A percentile compares a stretch with the other conserved stretches of the same genome.
Evolutionary conservation across 2,888 invertebrate genomes (phyloP).

Genomic region (Apamea sordens): DNA sequence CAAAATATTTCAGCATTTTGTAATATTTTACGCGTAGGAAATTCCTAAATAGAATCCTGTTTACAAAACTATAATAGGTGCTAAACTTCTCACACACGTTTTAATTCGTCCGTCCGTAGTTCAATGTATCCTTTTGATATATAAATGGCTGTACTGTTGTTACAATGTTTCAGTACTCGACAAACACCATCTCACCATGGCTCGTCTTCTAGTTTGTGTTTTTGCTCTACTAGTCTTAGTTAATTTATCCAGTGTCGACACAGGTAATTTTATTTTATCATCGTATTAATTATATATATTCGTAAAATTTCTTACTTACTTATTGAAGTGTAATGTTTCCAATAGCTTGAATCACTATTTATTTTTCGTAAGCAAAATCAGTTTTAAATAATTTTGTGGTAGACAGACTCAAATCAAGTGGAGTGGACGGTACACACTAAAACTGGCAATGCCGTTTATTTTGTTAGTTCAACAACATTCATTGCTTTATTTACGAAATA

Average conservation of each 20-base stretch:
- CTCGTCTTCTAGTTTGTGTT: constrained; percentile 42
- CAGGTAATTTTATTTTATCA: constrained; percentile 40
- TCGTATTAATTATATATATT: not conserved
- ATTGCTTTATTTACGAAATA: not conserved
- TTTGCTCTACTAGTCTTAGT: constrained; percentile 31
- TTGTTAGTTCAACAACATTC: not conserved
- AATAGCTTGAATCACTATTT: not conserved
- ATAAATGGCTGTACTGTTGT: constrained; percentile 32
- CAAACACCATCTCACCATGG: constrained; percentile 31
- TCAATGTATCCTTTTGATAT: constrained; percentile 30
- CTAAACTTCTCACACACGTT: constrained; percentile 44
- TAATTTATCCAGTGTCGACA: not conserved
- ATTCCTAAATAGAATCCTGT: constrained; percentile 18
- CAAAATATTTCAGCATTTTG: not conserved
- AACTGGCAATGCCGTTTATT: not conserved
- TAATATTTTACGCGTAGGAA: constrained; percentile 3
- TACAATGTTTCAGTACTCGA: constrained; percentile 29
- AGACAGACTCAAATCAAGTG: no score
- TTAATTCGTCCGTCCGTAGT: constrained; percentile 9
- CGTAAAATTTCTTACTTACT: not conserved
- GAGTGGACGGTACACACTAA: no score
- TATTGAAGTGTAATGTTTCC: not conserved
- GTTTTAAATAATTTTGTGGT: not conserved
- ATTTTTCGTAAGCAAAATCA: not conserved
- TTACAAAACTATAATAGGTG: constrained; percentile 24